These are phyloP conservation scores for Marcusenius ussheri DNA, from an alignment of 2,113 vertebrate species.

Conservation along the genomic window DNA sequence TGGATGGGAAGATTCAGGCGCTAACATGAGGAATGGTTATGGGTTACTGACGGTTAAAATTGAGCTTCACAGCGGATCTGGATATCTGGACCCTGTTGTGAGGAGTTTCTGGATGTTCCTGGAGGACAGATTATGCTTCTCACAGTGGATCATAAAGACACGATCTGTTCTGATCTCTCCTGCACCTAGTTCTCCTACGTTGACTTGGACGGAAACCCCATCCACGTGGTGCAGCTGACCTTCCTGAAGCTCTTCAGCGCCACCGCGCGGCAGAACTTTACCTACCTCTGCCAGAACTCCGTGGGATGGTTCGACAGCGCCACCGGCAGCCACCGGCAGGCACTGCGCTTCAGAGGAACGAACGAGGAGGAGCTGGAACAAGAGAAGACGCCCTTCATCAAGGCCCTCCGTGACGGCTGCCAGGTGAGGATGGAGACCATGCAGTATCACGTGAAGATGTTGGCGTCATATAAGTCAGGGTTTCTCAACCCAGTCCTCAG, in stretches of 20 bases:
- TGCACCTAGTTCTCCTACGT: conserved; percentile 73
- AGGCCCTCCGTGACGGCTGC: conserved; percentile 71
- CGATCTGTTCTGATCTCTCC: conserved; percentile 8
- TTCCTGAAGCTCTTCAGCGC: conserved; percentile 84
- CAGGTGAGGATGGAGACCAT: conserved; percentile 56
- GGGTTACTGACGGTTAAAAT: neutral
- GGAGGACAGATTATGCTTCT: neutral
- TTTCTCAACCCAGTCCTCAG: too few species aligned
- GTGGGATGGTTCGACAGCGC: conserved; percentile 73
- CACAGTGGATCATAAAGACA: neutral
- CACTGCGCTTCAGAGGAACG: conserved; percentile 67
- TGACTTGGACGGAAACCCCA: conserved; percentile 67
- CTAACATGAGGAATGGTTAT: neutral
- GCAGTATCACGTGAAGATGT: neutral
- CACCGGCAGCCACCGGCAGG: conserved; percentile 50
- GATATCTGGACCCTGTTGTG: neutral
- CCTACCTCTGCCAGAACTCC: conserved; percentile 74
- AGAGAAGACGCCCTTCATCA: conserved; percentile 59
- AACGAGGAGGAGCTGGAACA: conserved; percentile 74
- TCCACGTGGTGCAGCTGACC: conserved; percentile 78
- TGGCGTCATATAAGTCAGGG: neutral
- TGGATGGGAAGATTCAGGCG: neutral
- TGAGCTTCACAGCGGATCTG: neutral
- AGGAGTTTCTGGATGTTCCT: neutral
- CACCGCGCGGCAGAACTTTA: conserved; percentile 71